A percentile compares a stretch with the other conserved stretches of the same genome.
These are phyloP conservation scores for Hippasteria phrygiana DNA, from an alignment of 53 echinoderm and acorn worm species.

Conservation along the genomic window DNA sequence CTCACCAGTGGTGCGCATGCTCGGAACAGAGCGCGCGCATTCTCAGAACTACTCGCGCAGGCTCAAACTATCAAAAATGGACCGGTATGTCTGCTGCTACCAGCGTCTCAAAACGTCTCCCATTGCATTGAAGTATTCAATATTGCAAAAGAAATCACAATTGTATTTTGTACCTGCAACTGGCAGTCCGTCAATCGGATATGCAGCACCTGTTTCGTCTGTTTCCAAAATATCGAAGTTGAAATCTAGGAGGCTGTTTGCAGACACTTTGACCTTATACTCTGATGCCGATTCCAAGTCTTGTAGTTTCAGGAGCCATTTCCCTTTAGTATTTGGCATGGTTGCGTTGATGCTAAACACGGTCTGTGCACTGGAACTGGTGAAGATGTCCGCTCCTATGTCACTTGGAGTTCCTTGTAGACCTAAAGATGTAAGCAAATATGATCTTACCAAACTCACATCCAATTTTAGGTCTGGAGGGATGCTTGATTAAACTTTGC, in stretches of 20 bases:
- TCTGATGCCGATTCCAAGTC: background rate
- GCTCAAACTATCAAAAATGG: no score
- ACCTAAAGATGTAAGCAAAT: no score
- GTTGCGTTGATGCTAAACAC: conserved; percentile 50
- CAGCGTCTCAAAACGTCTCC: no score
- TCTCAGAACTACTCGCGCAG: no score
- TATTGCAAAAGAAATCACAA: background rate
- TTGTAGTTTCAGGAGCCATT: conserved; percentile 11
- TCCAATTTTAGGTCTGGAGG: no score
- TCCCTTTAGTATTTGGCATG: background rate
- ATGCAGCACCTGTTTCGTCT: background rate
- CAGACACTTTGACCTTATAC: conserved; percentile 35
- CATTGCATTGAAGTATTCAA: background rate
- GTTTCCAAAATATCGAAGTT: conserved; percentile 3
- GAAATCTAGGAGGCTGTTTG: conserved; percentile 42
- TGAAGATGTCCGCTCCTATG: conserved; percentile 10
- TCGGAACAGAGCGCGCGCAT: no score
- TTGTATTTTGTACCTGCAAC: conserved; percentile 10
- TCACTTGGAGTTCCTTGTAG: background rate
- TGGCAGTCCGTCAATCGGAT: conserved; percentile 28
- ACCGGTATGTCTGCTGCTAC: no score
- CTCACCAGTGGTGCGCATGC: no score
- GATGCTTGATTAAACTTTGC: no score
- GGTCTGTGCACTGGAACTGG: background rate
- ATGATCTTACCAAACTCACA: no score